A percentile compares a stretch with the other conserved stretches of the same genome.
Evolutionary conservation across 2,888 invertebrate species (phyloP).

Genomic region (Leptopterna dolabrata): DNA sequence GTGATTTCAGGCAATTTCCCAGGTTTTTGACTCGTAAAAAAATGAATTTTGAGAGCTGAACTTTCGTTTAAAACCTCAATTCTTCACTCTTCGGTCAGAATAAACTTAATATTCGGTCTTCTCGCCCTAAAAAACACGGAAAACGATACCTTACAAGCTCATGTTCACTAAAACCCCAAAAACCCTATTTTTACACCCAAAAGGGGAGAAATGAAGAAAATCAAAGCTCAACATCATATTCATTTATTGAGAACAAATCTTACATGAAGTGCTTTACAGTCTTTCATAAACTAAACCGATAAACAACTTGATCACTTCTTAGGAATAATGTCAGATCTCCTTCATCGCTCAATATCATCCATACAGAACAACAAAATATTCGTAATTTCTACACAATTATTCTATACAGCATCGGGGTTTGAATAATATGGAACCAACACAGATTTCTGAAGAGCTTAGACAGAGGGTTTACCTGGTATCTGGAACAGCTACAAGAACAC

Average conservation of each 20-base stretch:
- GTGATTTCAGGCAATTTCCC: too few species aligned
- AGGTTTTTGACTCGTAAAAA: too few species aligned
- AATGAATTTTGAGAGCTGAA: too few species aligned
- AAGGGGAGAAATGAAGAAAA: too few species aligned
- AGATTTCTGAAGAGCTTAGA: neutral
- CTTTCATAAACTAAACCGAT: constrained; percentile 10
- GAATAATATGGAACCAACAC: neutral
- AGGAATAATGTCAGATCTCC: neutral
- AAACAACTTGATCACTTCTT: neutral
- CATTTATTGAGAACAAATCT: constrained; percentile 5
- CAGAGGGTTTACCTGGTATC: neutral
- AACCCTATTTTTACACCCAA: too few species aligned
- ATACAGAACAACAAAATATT: neutral
- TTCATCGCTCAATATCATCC: neutral
- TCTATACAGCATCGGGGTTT: neutral
- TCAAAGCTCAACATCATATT: neutral
- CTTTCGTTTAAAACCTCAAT: too few species aligned
- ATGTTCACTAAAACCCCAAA: too few species aligned
- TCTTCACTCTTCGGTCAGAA: too few species aligned
- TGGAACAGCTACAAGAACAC: neutral
- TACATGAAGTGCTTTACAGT: constrained; percentile 29
- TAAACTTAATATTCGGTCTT: too few species aligned
- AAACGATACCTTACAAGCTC: too few species aligned
- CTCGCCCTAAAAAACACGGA: too few species aligned
- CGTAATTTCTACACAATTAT: too few species aligned